Percentiles rank a stretch among this genome's conserved stretches.
Conservation (phyloP, 2,888 invertebrate genomes). For the Drosophila aldrichi region DNA sequence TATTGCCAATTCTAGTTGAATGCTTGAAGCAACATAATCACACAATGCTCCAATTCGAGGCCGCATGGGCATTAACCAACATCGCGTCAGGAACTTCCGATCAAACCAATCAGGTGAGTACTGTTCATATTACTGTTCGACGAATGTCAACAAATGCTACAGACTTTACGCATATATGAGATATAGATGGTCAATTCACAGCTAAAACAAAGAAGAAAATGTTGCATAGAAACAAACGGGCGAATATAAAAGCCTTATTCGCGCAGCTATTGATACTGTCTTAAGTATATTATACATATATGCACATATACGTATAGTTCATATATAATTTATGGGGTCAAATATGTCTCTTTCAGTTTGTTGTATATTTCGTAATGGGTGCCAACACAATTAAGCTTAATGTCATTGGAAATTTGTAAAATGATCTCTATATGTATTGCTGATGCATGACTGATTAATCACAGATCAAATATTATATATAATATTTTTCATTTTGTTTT, state of each 20-base stretch:
- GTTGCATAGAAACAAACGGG: neutral
- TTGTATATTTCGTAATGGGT: neutral
- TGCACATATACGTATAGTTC: neutral
- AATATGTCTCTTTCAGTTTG: neutral
- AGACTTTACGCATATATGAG: neutral
- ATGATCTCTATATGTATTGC: neutral
- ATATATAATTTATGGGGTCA: conserved; percentile 1
- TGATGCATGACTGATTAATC: neutral
- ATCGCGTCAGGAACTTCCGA: conserved; percentile 97
- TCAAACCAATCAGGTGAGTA: conserved; percentile 91
- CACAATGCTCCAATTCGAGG: conserved; percentile 97
- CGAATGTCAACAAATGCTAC: neutral
- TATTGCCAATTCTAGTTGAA: conserved; percentile 96
- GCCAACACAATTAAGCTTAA: neutral
- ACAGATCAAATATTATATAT: neutral
- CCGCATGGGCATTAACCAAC: conserved; percentile 98
- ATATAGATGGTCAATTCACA: neutral
- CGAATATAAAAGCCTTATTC: neutral
- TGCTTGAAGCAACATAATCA: conserved; percentile 95
- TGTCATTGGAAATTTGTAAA: neutral
- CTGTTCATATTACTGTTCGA: neutral
- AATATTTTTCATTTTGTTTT: neutral
- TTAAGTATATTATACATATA: neutral
- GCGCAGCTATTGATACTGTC: neutral
- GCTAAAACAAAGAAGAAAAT: neutral